Evolutionary conservation across 2,113 vertebrate genomes (phyloP).

Genomic region (Semnornis frantzii): DNA sequence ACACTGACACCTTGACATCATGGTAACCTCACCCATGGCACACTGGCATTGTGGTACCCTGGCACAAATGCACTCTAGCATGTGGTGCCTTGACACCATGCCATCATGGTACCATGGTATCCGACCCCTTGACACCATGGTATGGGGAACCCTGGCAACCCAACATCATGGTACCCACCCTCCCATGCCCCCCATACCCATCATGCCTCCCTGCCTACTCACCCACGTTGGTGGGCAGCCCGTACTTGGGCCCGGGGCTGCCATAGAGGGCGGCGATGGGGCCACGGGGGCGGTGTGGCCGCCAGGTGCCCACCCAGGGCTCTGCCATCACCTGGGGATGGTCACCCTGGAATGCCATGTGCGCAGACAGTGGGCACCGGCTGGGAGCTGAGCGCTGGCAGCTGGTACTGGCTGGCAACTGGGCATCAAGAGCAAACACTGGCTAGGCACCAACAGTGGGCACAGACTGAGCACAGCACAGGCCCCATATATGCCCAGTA

Average conservation of each 20-base stretch:
- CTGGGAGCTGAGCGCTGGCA: too few species aligned
- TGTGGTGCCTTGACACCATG: too few species aligned
- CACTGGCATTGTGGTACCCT: not conserved
- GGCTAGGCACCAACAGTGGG: too few species aligned
- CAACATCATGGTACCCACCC: not conserved
- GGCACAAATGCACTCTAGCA: not conserved
- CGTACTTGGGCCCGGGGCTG: slow-evolving; percentile 87
- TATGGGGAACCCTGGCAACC: not conserved
- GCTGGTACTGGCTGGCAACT: too few species aligned
- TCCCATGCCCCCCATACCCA: not conserved
- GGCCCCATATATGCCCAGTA: too few species aligned
- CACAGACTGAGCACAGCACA: too few species aligned
- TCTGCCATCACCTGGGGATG: not conserved
- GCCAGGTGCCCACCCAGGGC: slow-evolving; percentile 86
- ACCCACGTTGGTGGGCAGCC: slow-evolving; percentile 82
- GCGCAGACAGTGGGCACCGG: too few species aligned
- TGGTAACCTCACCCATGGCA: too few species aligned
- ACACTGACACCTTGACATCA: too few species aligned
- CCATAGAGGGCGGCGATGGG: slow-evolving; percentile 87
- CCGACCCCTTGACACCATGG: not conserved
- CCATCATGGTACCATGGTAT: not conserved
- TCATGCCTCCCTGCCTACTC: not conserved
- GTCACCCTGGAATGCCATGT: too few species aligned
- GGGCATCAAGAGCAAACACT: too few species aligned
- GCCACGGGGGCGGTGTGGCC: slow-evolving; percentile 85